phyloP scores from a whole-genome alignment of 2,888 invertebrate species.

The Venusia cambrica region DNA sequence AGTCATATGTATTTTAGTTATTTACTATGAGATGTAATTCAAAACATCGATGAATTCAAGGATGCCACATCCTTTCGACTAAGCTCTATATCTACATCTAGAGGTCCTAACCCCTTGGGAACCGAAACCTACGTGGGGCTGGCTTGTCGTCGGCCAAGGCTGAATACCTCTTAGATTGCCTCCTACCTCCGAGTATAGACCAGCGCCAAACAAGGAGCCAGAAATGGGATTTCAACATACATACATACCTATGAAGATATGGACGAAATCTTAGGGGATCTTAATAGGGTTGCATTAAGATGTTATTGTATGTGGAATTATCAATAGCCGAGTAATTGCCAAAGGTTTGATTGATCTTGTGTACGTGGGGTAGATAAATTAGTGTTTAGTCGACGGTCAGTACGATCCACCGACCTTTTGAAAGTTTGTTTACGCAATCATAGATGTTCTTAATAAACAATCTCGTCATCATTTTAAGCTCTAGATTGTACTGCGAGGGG shows the following conservation, averaged over 20 bases:
- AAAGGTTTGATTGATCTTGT: conserved; percentile 24
- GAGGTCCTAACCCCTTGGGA: conserved; percentile 58
- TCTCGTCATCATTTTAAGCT: no score
- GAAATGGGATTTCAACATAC: conserved; percentile 39
- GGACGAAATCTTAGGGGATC: conserved; percentile 28
- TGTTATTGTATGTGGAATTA: conserved; percentile 31
- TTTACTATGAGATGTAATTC: neutral
- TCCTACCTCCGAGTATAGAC: conserved; percentile 66
- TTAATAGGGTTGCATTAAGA: conserved; percentile 36
- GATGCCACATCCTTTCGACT: conserved; percentile 31
- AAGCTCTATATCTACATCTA: conserved; percentile 28
- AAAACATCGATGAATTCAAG: neutral
- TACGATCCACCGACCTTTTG: conserved; percentile 12
- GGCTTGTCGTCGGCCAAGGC: conserved; percentile 60
- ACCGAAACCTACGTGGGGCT: conserved; percentile 63
- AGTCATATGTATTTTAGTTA: no score
- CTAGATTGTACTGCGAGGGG: no score
- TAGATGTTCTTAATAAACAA: no score
- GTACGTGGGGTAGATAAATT: conserved; percentile 21
- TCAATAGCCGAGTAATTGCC: conserved; percentile 31
- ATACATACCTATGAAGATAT: conserved; percentile 17
- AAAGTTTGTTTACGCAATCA: conserved; percentile 19
- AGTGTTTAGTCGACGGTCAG: conserved; percentile 15
- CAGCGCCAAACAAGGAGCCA: conserved; percentile 62
- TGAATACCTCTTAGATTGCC: conserved; percentile 77